Base-by-base conservation (phyloP, 2,888 invertebrate genomes). In the Eristalinus sepulchralis region DNA sequence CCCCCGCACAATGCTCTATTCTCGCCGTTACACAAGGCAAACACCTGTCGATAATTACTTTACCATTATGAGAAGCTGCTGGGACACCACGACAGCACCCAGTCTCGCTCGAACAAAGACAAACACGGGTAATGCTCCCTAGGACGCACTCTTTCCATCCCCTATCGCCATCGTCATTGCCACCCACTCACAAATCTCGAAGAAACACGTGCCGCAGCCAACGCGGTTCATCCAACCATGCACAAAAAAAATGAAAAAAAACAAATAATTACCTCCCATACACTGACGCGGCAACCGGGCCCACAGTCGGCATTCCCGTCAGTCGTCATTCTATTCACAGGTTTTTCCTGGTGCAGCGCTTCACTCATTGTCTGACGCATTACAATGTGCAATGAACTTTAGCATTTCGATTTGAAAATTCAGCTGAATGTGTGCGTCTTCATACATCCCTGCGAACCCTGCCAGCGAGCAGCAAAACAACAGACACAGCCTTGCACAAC, bases 381-480 rank as follows among this genome's bases (percentile, higher is more conserved):
- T 82, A 63, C 75, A 75, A 79, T 86, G 86, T 86, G 73, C 86
- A 86, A 86, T 83, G 86, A 86, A 86, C 82, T 83, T 86, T 86
- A 71, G 63, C 86, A 86, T 86, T 86, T 86, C 75, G 64, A 78
- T 75, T 78, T 22, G 60, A 66, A 73, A 78, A 71, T 71, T 75
- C 55, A 53, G 68, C 57, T 59, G 68, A 53, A 73, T 53, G 53
- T 33, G 27, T 20, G 55, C 9, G 22, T 31, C 10, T 34, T 31
- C 47, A 27, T 27, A 62, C 63, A 77, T 31, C 67, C 64, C 59
- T 36, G 39, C 47, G 47, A 47, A 47, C 17, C 17, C 47, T 47
- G 47, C 55, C 73, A 62, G 34, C 47, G 60, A 39, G 22, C 17
- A 59, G 60, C 24, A 77, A 36, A 59, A 72, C 34, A 57, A 68